These are phyloP conservation scores for Rynchops niger DNA, from an alignment of 2,113 vertebrate genomes.

Conservation along the genomic window DNA sequence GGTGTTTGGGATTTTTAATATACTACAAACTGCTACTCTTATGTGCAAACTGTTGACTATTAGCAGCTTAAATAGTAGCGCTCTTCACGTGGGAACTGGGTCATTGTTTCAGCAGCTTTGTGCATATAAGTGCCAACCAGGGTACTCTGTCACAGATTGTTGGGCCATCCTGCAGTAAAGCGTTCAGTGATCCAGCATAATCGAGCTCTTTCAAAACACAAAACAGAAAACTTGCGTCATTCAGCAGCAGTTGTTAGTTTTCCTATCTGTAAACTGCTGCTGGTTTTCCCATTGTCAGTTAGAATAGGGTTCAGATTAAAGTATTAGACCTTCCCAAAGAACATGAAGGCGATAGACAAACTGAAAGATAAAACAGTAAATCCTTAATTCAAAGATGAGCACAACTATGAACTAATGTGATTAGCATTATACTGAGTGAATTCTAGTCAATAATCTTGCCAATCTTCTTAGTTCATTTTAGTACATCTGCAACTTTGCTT, in stretches of 20 bases:
- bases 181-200: neutral
- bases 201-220: neutral
- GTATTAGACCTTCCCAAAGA: neutral
- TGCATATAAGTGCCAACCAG: neutral
- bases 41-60: neutral
- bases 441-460: neutral
- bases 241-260: neutral
- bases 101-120: neutral
- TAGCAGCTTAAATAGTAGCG: neutral
- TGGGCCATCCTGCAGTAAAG: neutral
- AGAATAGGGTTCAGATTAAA: constrained; percentile 8
- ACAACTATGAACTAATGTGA: neutral
- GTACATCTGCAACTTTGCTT: neutral
- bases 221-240: neutral
- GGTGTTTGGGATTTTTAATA: neutral
- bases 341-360: neutral
- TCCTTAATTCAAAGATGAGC: neutral
- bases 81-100: neutral
- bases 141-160: neutral
- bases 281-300: neutral
- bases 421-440: neutral
- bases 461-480: neutral
- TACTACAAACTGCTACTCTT: neutral
- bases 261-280: neutral
- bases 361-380: neutral